phyloP scores from a whole-genome alignment of 2,888 invertebrate genomes.

The Gisinianus flammeolus region DNA sequence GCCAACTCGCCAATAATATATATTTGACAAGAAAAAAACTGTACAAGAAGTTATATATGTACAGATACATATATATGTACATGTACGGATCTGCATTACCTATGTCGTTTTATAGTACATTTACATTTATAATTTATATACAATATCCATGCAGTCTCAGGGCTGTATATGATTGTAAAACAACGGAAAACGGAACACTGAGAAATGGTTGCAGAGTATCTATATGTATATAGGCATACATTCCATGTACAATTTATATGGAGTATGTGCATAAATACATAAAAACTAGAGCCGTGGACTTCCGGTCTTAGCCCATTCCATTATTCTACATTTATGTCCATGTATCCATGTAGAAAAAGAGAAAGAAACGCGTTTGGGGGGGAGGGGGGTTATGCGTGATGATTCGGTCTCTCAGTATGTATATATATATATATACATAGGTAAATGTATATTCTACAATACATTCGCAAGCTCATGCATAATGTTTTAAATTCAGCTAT shows the following conservation, averaged over 20 bases:
- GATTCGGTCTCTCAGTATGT: background rate
- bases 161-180: too few species aligned
- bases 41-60: background rate
- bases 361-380: background rate
- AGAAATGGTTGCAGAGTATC: too few species aligned
- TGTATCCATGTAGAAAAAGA: background rate
- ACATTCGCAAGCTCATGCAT: background rate
- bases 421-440: background rate
- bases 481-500: slow-evolving; percentile 25
- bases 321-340: background rate
- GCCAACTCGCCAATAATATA: background rate
- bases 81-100: too few species aligned
- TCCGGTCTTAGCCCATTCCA: slow-evolving; percentile 6
- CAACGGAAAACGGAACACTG: too few species aligned
- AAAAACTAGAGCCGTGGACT: slow-evolving; percentile 10
- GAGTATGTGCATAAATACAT: background rate
- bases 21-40: background rate
- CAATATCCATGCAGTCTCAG: too few species aligned
- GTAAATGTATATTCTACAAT: background rate
- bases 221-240: too few species aligned
- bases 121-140: too few species aligned
- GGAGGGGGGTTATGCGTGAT: background rate
- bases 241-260: background rate
- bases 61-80: background rate
- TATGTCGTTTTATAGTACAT: too few species aligned